These are phyloP conservation scores for Stenopsyche tienmushanensis DNA, from an alignment of 1,140 invertebrate species.

Conservation along the genomic window DNA sequence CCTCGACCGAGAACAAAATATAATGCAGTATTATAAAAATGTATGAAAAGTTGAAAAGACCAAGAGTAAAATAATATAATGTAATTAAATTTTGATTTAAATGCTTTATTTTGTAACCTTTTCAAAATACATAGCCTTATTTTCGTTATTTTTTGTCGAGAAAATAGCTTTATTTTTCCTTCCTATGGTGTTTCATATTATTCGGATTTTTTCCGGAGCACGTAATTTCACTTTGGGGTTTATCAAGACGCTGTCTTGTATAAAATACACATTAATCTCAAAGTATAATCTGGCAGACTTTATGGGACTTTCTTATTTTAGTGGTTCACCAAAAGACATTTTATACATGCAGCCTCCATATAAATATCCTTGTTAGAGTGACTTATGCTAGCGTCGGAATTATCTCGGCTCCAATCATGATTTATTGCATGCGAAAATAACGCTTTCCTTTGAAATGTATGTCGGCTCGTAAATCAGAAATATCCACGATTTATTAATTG, in stretches of 20 bases:
- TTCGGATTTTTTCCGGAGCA: neutral
- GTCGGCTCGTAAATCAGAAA: constrained; percentile 3
- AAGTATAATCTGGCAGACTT: constrained; percentile 30
- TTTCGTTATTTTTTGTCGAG: too few relatives aligned
- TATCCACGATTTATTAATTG: constrained; percentile 12
- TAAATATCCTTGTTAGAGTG: constrained; percentile 36
- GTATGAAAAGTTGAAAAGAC: too few relatives aligned
- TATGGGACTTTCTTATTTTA: constrained; percentile 32
- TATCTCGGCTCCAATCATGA: constrained; percentile 28
- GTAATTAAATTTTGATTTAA: too few relatives aligned
- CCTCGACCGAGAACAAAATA: too few relatives aligned
- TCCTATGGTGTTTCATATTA: too few relatives aligned
- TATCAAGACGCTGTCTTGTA: constrained; percentile 25
- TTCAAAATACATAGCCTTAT: too few relatives aligned
- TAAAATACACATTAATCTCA: constrained; percentile 29
- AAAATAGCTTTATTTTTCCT: too few relatives aligned
- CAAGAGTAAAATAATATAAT: too few relatives aligned
- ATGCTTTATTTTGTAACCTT: too few relatives aligned
- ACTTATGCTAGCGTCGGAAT: constrained; percentile 29
- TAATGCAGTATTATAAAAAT: too few relatives aligned
- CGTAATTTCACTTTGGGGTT: constrained; percentile 16
- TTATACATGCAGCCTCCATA: constrained; percentile 28
- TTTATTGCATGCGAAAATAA: constrained; percentile 31
- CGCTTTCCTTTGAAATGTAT: constrained; percentile 9
- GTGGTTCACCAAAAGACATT: constrained; percentile 20